Evolutionary conservation across 2,888 invertebrate species (phyloP), one percentile per base, ranked within the genome.

Genomic region (Thecocarcelia acutangulata): DNA sequence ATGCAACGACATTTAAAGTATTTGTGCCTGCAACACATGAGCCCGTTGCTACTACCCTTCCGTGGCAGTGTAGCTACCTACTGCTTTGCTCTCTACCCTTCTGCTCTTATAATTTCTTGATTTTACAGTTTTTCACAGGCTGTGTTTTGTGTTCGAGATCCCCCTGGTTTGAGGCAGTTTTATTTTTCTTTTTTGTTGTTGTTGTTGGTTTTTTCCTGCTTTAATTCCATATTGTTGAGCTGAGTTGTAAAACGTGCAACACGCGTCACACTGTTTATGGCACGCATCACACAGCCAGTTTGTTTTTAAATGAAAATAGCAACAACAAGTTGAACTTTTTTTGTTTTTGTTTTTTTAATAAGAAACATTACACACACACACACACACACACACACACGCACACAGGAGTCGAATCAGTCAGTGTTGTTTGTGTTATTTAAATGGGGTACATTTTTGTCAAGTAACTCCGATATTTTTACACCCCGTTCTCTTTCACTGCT

Each of bases 211-310:
- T 66, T 54, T 64, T 66, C 52, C 59, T 66, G 48, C 44, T 19
- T 69, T 64, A 76, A 68, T 73, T 72, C 50, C 46, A 13, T 75
- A 70, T 80, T 82, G 58, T 77, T 75, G 74, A 68, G 76, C 56
- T 76, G 80, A 83, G 84, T 79, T 79, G 77, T 75, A 84, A 85
- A 85, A 84, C 80, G 84, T 74, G 84, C 84, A 85, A 84, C 85
- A 85, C 84, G 85, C 85, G 85, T 83, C 84, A 77, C 78, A 83
- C 75, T 76, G 83, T 83, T 82, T 79, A 80, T 84, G 79, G 84
- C 84, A 84, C 85, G 84, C 85, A 85, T 76, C 82, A 84, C 69
- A 79, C 66, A 69, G 63, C 28, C 54, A 59, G 52, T 61, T 66
- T 79, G 42, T 40, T 75, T 58, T 46, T 33, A 44, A 52, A 52